Percentiles rank a stretch among this genome's conserved stretches.
Conservation (phyloP, 2,797 vertebrate species). For the Chaetophractus vellerosus region DNA sequence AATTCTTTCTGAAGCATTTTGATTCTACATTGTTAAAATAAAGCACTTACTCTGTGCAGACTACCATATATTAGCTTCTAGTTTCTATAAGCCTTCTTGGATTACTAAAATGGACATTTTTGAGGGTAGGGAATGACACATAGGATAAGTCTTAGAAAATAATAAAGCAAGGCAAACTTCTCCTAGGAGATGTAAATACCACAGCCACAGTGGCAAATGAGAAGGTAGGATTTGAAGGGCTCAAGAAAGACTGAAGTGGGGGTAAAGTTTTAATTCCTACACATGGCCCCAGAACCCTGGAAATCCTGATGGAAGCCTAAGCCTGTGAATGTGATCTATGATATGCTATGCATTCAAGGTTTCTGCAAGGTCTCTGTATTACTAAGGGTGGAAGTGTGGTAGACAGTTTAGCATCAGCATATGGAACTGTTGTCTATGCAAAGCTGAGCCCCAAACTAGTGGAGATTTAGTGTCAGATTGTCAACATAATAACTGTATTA, state of each 20-base stretch:
- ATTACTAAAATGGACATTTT: not conserved
- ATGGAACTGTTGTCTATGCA: not conserved
- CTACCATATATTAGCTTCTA: not conserved
- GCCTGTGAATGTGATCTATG: not conserved
- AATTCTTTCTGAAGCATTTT: constrained; percentile 38
- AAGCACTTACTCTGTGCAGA: not conserved
- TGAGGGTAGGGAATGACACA: not conserved
- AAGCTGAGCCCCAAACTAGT: not conserved
- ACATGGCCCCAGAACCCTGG: not conserved
- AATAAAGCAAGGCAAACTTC: not conserved
- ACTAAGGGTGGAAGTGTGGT: not conserved
- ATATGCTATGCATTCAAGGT: not conserved
- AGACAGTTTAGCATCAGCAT: not conserved
- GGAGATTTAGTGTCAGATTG: not conserved
- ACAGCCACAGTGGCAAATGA: not conserved
- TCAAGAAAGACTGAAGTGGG: not conserved
- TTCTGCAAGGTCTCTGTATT: not conserved
- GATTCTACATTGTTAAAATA: not conserved
- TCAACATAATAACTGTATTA: not conserved
- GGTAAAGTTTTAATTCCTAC: not conserved
- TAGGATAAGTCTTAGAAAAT: not conserved
- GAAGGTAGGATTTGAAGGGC: not conserved
- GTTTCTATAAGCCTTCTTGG: not conserved
- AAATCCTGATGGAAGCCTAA: not conserved
- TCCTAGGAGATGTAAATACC: not conserved